Evolutionary conservation across 2,888 invertebrate species (phyloP), one percentile per base, ranked within the genome.

Genomic region (Tetrapedia diversipes): DNA sequence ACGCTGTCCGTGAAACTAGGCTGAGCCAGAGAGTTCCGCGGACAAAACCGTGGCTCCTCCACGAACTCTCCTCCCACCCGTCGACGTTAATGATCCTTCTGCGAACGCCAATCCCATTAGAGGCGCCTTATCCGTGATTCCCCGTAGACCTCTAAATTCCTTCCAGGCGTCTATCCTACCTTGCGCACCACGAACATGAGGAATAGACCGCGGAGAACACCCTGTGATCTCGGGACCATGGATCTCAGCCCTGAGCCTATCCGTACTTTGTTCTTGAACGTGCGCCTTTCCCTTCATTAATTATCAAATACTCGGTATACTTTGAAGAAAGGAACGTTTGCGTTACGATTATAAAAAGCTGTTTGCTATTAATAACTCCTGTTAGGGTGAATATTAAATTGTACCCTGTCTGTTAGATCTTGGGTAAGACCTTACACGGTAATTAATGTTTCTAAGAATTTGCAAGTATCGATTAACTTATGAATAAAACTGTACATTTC

Each of bases 71-170:
- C 19, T 49, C 49, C 16, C 27, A 7, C 49, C n/a, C 75, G 79
- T 75, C 77, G 76, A 76, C 83, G 81, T 83, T 86, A 84, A 88
- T 87, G 87, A 86, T 86, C 82, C 81, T 87, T 86, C 83, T 72
- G 80, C 79, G 84, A 88, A 85, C 77, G 73, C 66, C 87, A 86
- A 89, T 88, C 86, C 88, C 86, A 88, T 88, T 87, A 87, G 45
- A 84, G 82, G 83, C 79, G 82, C 76, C 85, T 82, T 83, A 81
- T 79, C 65, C 81, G 77, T 80, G 82, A 88, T 88, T 87, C 87
- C 84, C 85, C 51, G 75, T 78, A 84, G 86, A 82, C 84, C 85
- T 86, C 83, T 87, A 88, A 89, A 89, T 86, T 88, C 82, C 84
- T 86, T 71, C 78, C 79, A 77, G 65, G 68, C 79, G 82, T 81